These are phyloP conservation scores for Hexactinellida sp. DNA, from an alignment of 37 sponge, comb jelly and placozoan species.

Conservation along the genomic window DNA sequence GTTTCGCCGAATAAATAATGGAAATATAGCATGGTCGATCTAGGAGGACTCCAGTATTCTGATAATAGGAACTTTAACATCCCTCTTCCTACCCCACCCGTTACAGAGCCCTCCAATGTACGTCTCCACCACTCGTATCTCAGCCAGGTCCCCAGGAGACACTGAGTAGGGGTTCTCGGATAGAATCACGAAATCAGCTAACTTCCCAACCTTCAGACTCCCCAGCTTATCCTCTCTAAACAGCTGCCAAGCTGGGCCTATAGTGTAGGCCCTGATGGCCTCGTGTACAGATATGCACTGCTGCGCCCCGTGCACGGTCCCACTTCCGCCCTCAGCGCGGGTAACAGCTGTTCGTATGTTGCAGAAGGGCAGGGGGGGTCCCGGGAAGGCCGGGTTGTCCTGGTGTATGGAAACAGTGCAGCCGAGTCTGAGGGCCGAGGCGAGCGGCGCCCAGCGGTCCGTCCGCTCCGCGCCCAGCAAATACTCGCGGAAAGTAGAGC, in stretches of 20 bases:
- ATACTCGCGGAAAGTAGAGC: constrained; percentile 23
- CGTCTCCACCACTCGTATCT: constrained; percentile 23
- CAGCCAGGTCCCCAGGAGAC: constrained; percentile 20
- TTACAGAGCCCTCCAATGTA: constrained; percentile 21
- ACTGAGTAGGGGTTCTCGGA: constrained; percentile 33
- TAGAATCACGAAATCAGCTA: constrained; percentile 45
- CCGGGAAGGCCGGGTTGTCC: constrained; percentile 27
- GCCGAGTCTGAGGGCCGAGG: constrained; percentile 16
- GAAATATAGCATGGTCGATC: no score
- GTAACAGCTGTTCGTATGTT: constrained; percentile 30
- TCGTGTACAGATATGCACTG: constrained; percentile 27
- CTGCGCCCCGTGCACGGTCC: not conserved
- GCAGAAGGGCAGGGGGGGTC: constrained; percentile 21
- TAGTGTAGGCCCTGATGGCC: constrained; percentile 47
- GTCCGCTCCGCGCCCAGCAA: constrained; percentile 33
- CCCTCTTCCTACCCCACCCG: not conserved
- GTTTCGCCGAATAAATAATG: no score
- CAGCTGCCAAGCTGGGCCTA: constrained; percentile 44
- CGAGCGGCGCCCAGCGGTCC: constrained; percentile 21
- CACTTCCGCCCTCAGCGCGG: not conserved
- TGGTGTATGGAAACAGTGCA: constrained; percentile 26
- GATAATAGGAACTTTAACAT: not conserved
- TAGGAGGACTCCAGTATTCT: not conserved
- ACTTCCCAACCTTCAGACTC: constrained; percentile 50
- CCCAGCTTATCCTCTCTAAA: constrained; percentile 35